Conservation (phyloP, 2,113 vertebrate genomes). For the Rhinopithecus roxellana region DNA sequence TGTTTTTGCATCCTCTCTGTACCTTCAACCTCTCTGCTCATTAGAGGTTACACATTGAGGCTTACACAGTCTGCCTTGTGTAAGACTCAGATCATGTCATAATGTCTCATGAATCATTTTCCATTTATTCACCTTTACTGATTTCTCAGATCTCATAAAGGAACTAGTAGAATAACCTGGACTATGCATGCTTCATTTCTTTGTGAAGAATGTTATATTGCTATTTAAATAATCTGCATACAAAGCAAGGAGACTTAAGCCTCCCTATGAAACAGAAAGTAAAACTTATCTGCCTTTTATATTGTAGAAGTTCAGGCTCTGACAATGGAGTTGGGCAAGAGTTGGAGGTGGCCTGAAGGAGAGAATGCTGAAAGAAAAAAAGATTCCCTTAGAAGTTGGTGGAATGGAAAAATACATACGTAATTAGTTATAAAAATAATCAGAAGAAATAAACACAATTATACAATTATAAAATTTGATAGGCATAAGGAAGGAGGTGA, state of each 20-base stretch:
- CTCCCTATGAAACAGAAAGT: background rate
- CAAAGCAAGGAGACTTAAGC: background rate
- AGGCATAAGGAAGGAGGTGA: background rate
- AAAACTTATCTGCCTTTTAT: background rate
- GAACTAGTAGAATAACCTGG: background rate
- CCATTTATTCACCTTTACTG: background rate
- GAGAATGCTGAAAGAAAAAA: background rate
- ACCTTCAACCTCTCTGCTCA: background rate
- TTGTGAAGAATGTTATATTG: background rate
- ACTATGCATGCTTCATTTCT: background rate
- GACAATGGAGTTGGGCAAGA: background rate
- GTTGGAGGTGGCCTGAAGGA: background rate
- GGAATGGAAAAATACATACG: background rate
- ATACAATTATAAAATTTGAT: background rate
- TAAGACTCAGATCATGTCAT: background rate
- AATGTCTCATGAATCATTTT: background rate
- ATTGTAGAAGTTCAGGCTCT: background rate
- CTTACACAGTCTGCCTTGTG: background rate
- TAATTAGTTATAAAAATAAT: background rate
- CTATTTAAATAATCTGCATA: slow-evolving; percentile 12
- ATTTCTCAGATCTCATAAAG: background rate
- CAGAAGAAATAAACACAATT: background rate
- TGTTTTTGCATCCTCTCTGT: background rate
- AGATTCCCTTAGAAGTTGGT: background rate
- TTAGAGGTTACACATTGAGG: background rate